Base-by-base conservation (phyloP, 2,113 vertebrate species). In the Ptyas mucosa region DNA sequence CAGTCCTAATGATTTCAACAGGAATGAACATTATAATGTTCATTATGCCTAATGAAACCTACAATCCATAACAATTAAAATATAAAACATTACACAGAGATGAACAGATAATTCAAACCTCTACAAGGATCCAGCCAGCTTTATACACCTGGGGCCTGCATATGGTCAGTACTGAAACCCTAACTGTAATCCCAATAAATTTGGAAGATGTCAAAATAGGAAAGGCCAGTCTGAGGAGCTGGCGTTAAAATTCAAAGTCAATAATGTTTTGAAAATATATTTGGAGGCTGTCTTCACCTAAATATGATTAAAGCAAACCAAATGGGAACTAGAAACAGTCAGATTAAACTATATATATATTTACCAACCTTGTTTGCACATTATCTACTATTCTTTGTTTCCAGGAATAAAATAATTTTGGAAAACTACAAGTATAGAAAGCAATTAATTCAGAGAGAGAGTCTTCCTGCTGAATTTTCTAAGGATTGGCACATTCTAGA, bases 341-440 rank as follows among this genome's bases (percentile, higher is more conserved):
- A 39, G 23, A 43, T 54, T 43, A 20, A 8, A 14, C n/a, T 57
- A n/a, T 85, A 29, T 14, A 23, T 55, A 92, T 95, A 89, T 90
- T 92, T 49, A 96, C 93, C 3, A 5, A 3, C 12, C 93, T 64
- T 85, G 51, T 55, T 91, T 7, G 26, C 11, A 21, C 18, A 34
- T 88, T 0, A 10, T 92, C 29, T 43, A 88, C 23, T 88, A 51
- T 88, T 26, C n/a, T 88, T 75, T 0, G 0, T 3, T 9, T 85
- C 88, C 5, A 1, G 52, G 85, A 29, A 91, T 58, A 91, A 93
- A 64, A 87, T 95, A 94, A 93, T 57, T 61, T 85, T 90, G 91
- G 91, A 92, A 96, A 96, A 51, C 29, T 92, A 89, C 64, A 96
- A 93, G 94, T 97, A 94, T 94, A 93, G 0, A 0, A 93, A 93